phyloP scores from a whole-genome alignment of 2,113 vertebrate genomes.

The Rhombomys opimus region DNA sequence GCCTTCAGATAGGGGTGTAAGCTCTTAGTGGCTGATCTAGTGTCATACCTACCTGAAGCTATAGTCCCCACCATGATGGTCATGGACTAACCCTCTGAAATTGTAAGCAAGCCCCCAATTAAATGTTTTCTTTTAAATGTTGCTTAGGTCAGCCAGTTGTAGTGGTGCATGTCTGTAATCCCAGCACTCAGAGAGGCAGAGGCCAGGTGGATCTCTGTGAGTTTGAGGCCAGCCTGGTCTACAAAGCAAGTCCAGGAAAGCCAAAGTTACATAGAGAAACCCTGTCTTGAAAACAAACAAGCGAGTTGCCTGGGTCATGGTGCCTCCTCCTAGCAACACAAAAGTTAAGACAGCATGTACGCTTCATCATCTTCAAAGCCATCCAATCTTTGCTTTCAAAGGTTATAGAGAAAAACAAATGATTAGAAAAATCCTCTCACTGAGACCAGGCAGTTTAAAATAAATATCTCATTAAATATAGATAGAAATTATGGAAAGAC shows the following conservation, averaged over 20 bases:
- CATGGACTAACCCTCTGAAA: not conserved
- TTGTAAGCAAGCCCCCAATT: not conserved
- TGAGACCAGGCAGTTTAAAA: slow-evolving; percentile 19
- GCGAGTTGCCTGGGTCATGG: not conserved
- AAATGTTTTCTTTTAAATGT: not conserved
- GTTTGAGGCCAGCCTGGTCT: too few species aligned
- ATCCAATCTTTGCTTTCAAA: slow-evolving; percentile 21
- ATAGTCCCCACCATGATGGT: not conserved
- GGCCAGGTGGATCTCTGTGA: too few species aligned
- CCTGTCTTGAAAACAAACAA: too few species aligned
- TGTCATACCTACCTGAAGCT: not conserved
- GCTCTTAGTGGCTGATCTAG: not conserved
- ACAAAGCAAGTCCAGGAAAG: too few species aligned
- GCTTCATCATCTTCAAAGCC: not conserved
- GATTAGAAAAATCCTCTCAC: not conserved
- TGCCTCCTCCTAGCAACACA: not conserved
- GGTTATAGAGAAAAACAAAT: not conserved
- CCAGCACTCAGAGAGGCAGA: too few species aligned
- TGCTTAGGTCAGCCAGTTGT: not conserved
- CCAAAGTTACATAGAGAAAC: too few species aligned
- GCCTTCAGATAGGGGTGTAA: not conserved
- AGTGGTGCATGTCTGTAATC: too few species aligned
- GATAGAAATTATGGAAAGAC: not conserved
- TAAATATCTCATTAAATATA: slow-evolving; percentile 24
- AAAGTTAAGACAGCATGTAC: not conserved